Base-by-base conservation (phyloP, 2,888 invertebrate species). In the Scaptodrosophila latifasciaeformis region DNA sequence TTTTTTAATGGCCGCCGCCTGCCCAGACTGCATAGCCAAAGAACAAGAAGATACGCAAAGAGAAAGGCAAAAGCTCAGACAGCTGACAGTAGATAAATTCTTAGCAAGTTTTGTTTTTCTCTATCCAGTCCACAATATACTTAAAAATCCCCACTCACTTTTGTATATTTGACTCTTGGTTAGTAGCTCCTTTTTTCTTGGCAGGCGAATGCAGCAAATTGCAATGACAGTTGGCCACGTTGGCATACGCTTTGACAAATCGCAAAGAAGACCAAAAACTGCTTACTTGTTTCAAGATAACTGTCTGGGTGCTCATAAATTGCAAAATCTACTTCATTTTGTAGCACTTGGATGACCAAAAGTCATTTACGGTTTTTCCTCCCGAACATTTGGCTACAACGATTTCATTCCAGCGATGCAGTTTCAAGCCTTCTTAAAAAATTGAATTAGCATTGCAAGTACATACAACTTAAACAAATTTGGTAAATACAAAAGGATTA, bases 31-130 rank as follows among this genome's bases (percentile, higher is more conserved):
- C 7, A 4, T 3, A 10, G 31, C 31, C 4, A 31, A n/a, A n/a
- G n/a, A n/a, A n/a, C n/a, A n/a, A n/a, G n/a, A 15, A 18, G 18
- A 35, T 2, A 35, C 10, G 9, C 2, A 37, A 37, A 6, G 15
- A 37, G 37, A n/a, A n/a, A 9, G 5, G 29, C 24, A 5, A 47
- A 17, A 12, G n/a, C 29, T 4, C 56, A 56, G 62, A 56, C 68
- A 74, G 65, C 69, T 72, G 76, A 72, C 70, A 77, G 75, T 67
- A 75, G 72, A 76, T 77, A 76, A 75, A 76, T 76, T 70, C 75
- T 72, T 19, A 37, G 62, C 64, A 70, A 72, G 67, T 76, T 75
- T 71, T 62, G 70, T 70, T 67, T 69, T 70, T 65, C 67, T 29
- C 58, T 45, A 50, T 50, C 63, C 62, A 67, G 59, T 65, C 58